These are phyloP conservation scores for Archilochus colubris DNA, from an alignment of 2,113 vertebrate species.

Conservation along the genomic window DNA sequence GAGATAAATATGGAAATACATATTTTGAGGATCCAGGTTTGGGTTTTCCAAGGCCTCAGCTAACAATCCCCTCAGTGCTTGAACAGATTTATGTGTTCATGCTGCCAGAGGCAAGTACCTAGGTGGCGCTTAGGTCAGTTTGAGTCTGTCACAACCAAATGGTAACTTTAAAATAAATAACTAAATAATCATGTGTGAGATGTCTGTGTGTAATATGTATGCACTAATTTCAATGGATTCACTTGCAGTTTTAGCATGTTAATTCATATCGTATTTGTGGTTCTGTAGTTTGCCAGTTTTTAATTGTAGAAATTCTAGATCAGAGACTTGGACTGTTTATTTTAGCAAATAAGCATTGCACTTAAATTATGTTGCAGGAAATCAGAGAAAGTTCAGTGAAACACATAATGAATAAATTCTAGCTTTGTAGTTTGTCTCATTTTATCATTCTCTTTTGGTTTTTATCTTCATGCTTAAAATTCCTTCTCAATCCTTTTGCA, in stretches of 20 bases:
- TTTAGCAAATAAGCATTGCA: background rate
- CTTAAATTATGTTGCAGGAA: background rate
- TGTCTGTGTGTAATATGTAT: fast-evolving
- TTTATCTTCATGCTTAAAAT: slow-evolving; percentile 15
- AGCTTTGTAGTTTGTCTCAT: background rate
- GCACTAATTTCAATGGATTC: background rate
- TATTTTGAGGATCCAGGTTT: background rate
- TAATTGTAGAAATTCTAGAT: background rate
- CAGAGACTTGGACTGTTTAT: background rate
- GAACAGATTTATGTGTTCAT: background rate
- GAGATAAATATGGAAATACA: background rate
- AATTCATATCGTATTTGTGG: background rate
- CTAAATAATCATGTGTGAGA: background rate
- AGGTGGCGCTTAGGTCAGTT: background rate
- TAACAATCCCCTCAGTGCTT: background rate
- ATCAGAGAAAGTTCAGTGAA: background rate
- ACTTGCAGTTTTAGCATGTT: background rate
- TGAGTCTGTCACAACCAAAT: background rate
- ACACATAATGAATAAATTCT: background rate
- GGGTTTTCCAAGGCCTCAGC: background rate
- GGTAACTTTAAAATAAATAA: background rate
- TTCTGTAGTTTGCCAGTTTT: background rate
- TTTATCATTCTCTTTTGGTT: slow-evolving; percentile 14
- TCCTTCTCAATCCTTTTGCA: background rate
- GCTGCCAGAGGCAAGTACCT: background rate